Evolutionary conservation across 2,113 vertebrate species (phyloP).

Genomic region (Bubalus kerabau): DNA sequence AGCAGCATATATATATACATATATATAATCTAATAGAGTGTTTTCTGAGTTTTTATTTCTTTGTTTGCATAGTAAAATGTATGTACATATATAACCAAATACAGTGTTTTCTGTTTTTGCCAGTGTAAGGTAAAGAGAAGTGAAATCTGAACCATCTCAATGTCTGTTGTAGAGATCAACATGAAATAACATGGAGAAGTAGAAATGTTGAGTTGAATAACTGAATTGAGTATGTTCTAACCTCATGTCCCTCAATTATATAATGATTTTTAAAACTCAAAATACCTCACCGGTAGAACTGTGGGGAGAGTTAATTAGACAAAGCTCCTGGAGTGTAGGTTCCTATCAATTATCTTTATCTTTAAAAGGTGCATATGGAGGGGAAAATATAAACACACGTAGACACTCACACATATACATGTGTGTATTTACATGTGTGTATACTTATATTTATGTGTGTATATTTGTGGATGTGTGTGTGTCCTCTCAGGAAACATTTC

Average conservation of each 20-base stretch:
- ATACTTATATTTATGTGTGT: not conserved
- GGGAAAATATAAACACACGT: not conserved
- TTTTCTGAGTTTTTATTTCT: not conserved
- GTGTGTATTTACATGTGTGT: not conserved
- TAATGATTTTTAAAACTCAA: not conserved
- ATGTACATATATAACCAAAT: not conserved
- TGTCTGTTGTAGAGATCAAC: not conserved
- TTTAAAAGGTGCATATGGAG: not conserved
- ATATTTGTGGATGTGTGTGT: not conserved
- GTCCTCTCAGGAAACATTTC: not conserved
- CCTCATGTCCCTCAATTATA: not conserved
- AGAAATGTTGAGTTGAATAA: not conserved
- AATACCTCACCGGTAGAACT: not conserved
- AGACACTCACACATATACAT: not conserved
- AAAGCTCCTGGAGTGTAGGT: not conserved
- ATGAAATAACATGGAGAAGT: not conserved
- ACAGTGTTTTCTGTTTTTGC: not conserved
- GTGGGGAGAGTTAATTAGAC: not conserved
- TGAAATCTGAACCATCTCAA: not conserved
- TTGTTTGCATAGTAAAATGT: not conserved
- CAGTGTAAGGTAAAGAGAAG: not conserved
- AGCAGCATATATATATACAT: not conserved
- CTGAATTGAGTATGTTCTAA: not conserved
- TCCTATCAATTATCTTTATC: not conserved
- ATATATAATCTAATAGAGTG: not conserved